Conservation (phyloP, 2,797 vertebrate species). For the Sebastolobus alascanus region DNA sequence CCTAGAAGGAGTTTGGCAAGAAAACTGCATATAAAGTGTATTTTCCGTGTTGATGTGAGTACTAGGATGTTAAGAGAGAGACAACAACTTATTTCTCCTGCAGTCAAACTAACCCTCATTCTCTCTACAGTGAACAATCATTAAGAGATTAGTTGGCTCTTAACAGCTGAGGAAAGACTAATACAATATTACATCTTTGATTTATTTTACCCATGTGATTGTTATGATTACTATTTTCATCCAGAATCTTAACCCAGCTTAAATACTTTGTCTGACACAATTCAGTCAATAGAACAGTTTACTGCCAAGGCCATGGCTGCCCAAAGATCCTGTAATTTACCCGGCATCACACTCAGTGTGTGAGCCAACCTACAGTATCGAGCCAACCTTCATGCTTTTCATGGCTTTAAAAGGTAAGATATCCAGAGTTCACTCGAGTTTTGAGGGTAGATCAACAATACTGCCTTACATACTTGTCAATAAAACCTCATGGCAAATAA, state of each 20-base stretch:
- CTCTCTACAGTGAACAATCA: slow-evolving; percentile 17
- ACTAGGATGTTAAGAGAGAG: slow-evolving; percentile 28
- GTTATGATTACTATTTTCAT: slow-evolving; percentile 3
- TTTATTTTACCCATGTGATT: slow-evolving; percentile 35
- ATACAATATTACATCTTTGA: slow-evolving; percentile 22
- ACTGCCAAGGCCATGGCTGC: slow-evolving; percentile 27
- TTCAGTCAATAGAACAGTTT: slow-evolving; percentile 17
- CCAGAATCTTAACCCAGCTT: slow-evolving; percentile 21
- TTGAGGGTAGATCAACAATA: slow-evolving; percentile 46
- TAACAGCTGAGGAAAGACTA: slow-evolving; percentile 30
- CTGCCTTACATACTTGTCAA: not conserved
- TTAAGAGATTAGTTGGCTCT: slow-evolving; percentile 11
- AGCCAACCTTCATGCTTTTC: slow-evolving; percentile 36
- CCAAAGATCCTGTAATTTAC: slow-evolving; percentile 42
- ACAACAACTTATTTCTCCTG: slow-evolving; percentile 47
- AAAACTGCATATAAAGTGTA: not conserved
- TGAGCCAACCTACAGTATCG: slow-evolving; percentile 30
- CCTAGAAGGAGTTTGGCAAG: not conserved
- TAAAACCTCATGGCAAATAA: slow-evolving; percentile 36
- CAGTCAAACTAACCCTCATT: slow-evolving; percentile 32
- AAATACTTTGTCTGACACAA: slow-evolving; percentile 22
- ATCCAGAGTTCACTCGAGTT: slow-evolving; percentile 52
- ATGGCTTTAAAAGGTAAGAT: slow-evolving; percentile 47
- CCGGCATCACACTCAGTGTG: slow-evolving; percentile 18
- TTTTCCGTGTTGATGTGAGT: slow-evolving; percentile 22